Conservation (phyloP, 2,888 invertebrate genomes). For the Tubulanus polymorphus region DNA sequence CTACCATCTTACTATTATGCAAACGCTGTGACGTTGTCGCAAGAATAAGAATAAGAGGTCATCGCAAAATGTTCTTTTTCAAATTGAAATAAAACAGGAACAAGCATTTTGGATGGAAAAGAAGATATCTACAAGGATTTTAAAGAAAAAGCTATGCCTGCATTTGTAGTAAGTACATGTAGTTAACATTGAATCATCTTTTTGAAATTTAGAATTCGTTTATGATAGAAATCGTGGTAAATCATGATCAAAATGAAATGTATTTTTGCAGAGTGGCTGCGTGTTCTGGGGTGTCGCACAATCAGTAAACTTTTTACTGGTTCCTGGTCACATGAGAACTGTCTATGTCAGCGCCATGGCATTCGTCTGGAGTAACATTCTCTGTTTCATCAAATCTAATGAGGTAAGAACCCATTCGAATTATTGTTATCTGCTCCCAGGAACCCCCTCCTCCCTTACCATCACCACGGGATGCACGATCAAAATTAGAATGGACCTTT, state of each 20-base stretch:
- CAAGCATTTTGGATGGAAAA: constrained; percentile 5
- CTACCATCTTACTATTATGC: too few relatives aligned
- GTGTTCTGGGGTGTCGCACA: constrained; percentile 2
- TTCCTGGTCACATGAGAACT: neutral
- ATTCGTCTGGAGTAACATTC: constrained; percentile 4
- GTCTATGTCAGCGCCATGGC: neutral
- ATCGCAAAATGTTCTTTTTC: neutral
- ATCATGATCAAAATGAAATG: neutral
- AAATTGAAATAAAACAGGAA: too few relatives aligned
- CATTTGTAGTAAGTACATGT: constrained; percentile 6
- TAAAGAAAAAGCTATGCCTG: constrained; percentile 1
- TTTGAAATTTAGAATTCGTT: neutral
- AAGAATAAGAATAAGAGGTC: too few relatives aligned
- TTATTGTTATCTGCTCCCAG: too few relatives aligned
- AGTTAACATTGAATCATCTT: neutral
- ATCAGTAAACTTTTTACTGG: neutral
- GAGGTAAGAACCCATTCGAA: too few relatives aligned
- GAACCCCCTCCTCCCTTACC: too few relatives aligned
- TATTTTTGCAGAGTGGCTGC: constrained; percentile 6
- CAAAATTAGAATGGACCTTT: too few relatives aligned
- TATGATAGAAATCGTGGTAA: neutral
- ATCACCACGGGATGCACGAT: too few relatives aligned
- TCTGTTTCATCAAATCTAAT: constrained; percentile 5
- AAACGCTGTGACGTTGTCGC: too few relatives aligned
- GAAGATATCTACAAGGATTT: constrained; percentile 4